A percentile compares a stretch with the other conserved stretches of the same genome.
Conservation (phyloP, 2,113 vertebrate genomes). For the Steatornis caripensis region DNA sequence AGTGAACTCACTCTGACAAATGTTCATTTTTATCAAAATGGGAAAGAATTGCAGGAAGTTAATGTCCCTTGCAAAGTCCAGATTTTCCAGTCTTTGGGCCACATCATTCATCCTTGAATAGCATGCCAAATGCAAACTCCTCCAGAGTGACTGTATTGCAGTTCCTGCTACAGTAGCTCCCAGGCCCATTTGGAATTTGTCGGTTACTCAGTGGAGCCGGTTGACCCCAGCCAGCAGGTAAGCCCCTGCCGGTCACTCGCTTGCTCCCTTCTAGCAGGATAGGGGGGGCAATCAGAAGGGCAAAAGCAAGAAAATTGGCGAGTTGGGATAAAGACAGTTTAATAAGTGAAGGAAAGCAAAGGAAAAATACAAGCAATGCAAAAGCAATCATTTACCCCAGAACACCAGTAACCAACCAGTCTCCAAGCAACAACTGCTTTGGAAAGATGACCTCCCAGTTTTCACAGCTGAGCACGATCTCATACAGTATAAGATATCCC, state of each 20-base stretch:
- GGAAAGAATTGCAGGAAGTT: not conserved
- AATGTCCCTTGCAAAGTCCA: slow-evolving; percentile 24
- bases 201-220: not conserved
- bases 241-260: accelerated
- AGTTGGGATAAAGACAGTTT: not conserved
- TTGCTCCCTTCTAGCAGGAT: not conserved
- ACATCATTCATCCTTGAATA: not conserved
- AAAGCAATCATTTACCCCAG: not conserved
- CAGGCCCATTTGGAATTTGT: not conserved
- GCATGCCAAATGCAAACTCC: not conserved
- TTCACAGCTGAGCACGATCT: not conserved
- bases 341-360: not conserved
- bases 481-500: not conserved
- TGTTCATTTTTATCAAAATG: not conserved
- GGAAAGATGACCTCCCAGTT: not conserved
- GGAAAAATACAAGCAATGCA: accelerated
- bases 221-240: not conserved
- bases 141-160: not conserved
- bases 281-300: not conserved
- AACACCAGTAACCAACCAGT: not conserved
- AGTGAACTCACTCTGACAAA: not conserved
- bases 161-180: not conserved
- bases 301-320: not conserved
- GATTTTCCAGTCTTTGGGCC: slow-evolving; percentile 22
- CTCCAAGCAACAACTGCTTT: not conserved